Conservation (phyloP, 2,888 invertebrate species). For the Meloe dianella region DNA sequence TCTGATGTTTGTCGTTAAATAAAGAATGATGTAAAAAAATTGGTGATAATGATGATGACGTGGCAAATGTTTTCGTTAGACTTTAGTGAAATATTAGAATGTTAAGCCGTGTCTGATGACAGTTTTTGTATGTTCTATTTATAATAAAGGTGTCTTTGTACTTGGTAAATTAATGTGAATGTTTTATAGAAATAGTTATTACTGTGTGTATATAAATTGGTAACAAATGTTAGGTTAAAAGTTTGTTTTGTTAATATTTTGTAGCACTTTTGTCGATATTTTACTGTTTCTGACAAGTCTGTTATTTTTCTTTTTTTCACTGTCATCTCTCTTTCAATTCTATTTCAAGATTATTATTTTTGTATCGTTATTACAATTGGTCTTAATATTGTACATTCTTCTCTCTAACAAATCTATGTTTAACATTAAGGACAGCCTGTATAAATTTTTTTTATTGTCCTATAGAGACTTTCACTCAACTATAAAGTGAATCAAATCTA, state of each 20-base stretch:
- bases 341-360: too few species aligned
- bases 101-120: neutral
- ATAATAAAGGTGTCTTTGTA: neutral
- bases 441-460: neutral
- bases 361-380: too few species aligned
- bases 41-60: neutral
- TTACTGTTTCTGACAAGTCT: neutral
- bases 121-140: neutral
- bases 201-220: too few species aligned
- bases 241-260: too few species aligned
- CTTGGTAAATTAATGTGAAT: neutral
- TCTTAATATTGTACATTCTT: too few species aligned
- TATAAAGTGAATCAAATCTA: too few species aligned
- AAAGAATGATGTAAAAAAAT: neutral
- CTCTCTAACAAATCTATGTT: too few species aligned
- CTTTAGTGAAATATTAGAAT: neutral
- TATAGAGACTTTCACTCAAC: too few species aligned
- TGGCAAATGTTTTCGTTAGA: neutral
- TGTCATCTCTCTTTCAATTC: too few species aligned
- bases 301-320: too few species aligned
- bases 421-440: neutral
- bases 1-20: neutral
- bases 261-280: neutral
- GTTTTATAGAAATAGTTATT: too few species aligned
- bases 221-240: too few species aligned